Evolutionary conservation across 2,888 invertebrate genomes (phyloP), one percentile per base, ranked within the genome.

Genomic region (Calameuta filiformis): DNA sequence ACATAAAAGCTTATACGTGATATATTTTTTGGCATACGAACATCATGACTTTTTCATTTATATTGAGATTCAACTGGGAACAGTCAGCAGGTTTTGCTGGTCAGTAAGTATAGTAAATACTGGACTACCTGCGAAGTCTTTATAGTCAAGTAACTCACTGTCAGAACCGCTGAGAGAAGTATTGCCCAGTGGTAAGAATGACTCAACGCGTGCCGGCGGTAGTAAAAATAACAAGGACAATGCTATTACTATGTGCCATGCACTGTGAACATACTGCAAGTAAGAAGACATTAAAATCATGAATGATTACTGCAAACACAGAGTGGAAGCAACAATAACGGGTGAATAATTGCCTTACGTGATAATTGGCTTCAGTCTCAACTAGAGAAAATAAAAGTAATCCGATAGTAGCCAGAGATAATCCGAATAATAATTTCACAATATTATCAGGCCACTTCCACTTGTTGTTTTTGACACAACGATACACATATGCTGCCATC

Each of bases 201-300:
- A 12, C 37, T 84, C 81, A 37, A 83, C 75, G 69, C 81, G 84
- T 11, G 83, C 81, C 68, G 87, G 78, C 81, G 94, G 94, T 56
- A 94, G 89, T 33, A 94, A 89, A 87, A 94, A 94, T 76, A 94
- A 89, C 69, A 94, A 90, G 12, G 93, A 93, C 71, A 93, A 83
- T 4, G 94, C 93, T 88, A 94, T 94, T 75, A 93, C 91, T 69
- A 93, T 92, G 85, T 94, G 94, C 94, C 94, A 94, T 33, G 92
- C 91, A 86, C 94, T 94, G 89, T 94, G 94, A 31, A 93, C 92
- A 84, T 93, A 94, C 91, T 93, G 92, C 82, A 86, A 89, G 81
- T 73, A 78, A 73, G 56, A 35, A 35, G 35, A 35, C 12, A 23
- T 78, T 31, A n/a, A 34, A 76, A n/a, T 33, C 15, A 33, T 71